Evolutionary conservation across 2,797 vertebrate genomes (phyloP), one percentile per base, ranked within the genome.

Genomic region (Eleutherodactylus coqui): DNA sequence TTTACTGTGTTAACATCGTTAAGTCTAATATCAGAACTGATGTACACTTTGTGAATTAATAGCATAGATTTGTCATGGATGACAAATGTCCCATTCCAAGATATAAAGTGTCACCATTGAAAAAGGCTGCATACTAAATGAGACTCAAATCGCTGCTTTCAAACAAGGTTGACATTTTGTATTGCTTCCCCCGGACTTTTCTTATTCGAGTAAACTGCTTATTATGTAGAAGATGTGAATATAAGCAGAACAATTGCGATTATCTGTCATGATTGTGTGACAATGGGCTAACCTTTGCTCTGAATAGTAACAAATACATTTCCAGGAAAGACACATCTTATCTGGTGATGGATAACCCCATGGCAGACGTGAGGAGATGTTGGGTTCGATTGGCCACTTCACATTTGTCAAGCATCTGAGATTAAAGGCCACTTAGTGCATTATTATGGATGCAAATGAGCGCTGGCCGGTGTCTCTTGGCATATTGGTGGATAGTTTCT

Each of bases 381-480:
- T 80, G 69, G 76, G 47, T 84, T 55, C 55, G 55, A 67, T 78
- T 58, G 64, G 34, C 53, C 67, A 72, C 75, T 87, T 87, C 75
- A 73, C 82, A 75, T 83, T 83, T 87, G 82, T 75, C 86, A 84
- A 73, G 53, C n/a, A 8, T 84, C 34, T 9, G 62, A 75, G 69
- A 87, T 75, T 67, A 87, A 75, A 75, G 82, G 53, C 67, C 76
- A 84, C 36, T 60, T 34, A 77, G 51, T 62, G 55, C 82, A 87
- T 79, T 64, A 87, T 80, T 84, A 83, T 87, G 45, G 73, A 87
- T 87, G 86, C 82, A 87, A 80, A 87, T 84, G 51, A 87, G n/a
- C 14, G 38, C 82, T 17, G 24, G 51, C 67, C 64, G 69, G 53
- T 49, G 60, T 84, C 21, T 64, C 51, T 41, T 83, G 76, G 73